phyloP scores from a whole-genome alignment of 2,888 invertebrate species.

The Zaprionus lineosus region DNA sequence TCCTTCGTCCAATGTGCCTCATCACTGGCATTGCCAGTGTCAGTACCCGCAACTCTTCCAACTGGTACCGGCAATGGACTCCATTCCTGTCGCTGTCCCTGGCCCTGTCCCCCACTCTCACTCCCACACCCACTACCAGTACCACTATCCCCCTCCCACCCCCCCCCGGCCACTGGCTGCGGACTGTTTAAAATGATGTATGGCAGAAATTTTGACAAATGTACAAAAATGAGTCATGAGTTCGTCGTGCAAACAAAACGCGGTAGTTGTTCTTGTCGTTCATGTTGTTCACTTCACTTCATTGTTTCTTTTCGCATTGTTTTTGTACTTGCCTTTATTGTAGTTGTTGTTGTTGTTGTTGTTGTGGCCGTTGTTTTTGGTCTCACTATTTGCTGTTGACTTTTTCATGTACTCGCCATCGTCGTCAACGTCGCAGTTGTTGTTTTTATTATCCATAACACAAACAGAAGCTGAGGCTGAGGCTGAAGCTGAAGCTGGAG shows the following conservation, averaged over 20 bases:
- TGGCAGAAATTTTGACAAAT: conserved; percentile 80
- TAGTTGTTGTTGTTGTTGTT: conserved; percentile 20
- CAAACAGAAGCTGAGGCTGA: conserved; percentile 58
- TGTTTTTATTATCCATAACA: conserved; percentile 63
- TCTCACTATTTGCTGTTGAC: conserved; percentile 71
- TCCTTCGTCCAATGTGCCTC: conserved; percentile 37
- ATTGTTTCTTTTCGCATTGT: no score
- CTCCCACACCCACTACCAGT: neutral
- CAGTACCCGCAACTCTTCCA: conserved; percentile 31
- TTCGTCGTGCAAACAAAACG: conserved; percentile 72
- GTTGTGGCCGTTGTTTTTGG: conserved; percentile 25
- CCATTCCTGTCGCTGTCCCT: conserved; percentile 9
- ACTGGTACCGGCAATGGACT: conserved; percentile 33
- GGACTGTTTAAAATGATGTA: conserved; percentile 79
- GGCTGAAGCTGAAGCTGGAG: conserved; percentile 8
- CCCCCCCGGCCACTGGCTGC: conserved; percentile 11
- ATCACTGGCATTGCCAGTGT: neutral
- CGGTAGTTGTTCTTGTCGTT: conserved; percentile 49
- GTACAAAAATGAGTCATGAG: conserved; percentile 80
- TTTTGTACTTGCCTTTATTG: no score
- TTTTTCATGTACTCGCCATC: conserved; percentile 69
- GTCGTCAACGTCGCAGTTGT: conserved; percentile 45
- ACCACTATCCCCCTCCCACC: no score
- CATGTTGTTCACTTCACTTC: no score
- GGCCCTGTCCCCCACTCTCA: neutral